Evolutionary conservation across 2,113 vertebrate species (phyloP), one percentile per base, ranked within the genome.

Genomic region (Hiodon tergisus): DNA sequence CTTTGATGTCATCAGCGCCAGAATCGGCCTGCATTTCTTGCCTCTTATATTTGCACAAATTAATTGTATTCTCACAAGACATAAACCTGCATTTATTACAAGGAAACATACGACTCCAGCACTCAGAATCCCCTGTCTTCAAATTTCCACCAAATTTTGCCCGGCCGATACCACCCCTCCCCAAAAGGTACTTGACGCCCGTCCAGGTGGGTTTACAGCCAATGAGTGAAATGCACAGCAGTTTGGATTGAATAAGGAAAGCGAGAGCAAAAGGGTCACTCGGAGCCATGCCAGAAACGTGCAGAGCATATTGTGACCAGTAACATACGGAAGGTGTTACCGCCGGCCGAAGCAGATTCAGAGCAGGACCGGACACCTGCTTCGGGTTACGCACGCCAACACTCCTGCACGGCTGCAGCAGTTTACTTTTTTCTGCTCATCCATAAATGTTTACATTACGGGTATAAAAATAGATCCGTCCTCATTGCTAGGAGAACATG

Each of bases 301-400:
- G 59, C 9, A 53, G 50, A 66, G 53, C 72, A 67, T 17, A 47
- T 13, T 10, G 50, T 54, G 53, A 71, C 51, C 10, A 50, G 72
- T 31, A 74, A 53, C 62, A 74, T 74, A n/a, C 61, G 72, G 62
- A 74, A 74, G 62, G 72, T 55, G 17, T 74, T 67, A 66, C n/a
- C 4, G 60, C 13, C 6, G 48, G 14, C 72, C 47, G n/a, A 58
- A 16, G 14, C 31, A 31, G 31, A 31, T 31, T 31, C 54, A 72
- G 71, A 11, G 46, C 57, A 6, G 58, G 46, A 60, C 59, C 5
- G 47, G 50, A 83, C 87, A 86, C 84, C 85, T 89, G 86, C 81
- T 88, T 87, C 75, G 81, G 77, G 89, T 90, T 80, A 80, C 76
- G 81, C 74, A 80, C 78, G 75, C 79, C 79, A 74, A 61, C 73